Conservation (phyloP, 2,113 vertebrate genomes). For the Tamias sibiricus region DNA sequence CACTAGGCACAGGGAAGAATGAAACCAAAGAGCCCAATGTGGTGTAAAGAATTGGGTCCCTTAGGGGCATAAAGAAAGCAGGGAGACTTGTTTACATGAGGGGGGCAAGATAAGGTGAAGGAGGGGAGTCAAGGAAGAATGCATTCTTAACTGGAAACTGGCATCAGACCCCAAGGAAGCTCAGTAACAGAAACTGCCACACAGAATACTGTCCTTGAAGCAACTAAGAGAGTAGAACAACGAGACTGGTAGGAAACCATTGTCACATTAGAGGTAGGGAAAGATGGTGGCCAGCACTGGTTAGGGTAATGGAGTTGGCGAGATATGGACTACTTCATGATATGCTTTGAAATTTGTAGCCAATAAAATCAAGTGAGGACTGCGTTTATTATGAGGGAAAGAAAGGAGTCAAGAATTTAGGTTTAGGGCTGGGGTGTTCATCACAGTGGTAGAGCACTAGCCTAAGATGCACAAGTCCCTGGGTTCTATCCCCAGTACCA, state of each 20-base stretch:
- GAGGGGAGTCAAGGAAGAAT: background rate
- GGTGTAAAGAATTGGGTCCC: no score
- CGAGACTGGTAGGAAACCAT: background rate
- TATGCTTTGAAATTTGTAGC: background rate
- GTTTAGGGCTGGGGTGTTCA: background rate
- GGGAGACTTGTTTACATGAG: background rate
- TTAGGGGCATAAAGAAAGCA: fast-evolving
- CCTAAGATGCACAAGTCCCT: background rate
- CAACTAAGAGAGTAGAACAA: background rate
- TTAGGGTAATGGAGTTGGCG: background rate
- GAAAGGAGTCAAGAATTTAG: background rate
- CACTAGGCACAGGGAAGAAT: background rate
- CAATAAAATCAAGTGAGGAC: background rate
- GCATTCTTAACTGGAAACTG: background rate
- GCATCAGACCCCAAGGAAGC: background rate
- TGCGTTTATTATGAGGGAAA: background rate
- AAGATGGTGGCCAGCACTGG: background rate
- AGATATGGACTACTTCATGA: background rate
- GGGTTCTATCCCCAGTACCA: background rate
- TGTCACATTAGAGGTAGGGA: no score
- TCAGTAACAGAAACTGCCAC: background rate
- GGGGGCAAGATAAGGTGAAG: fast-evolving
- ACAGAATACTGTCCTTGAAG: background rate
- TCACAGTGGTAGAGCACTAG: background rate
- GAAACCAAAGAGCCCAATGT: background rate